phyloP scores from a whole-genome alignment of 2,113 vertebrate genomes.

The Euleptes europaea region DNA sequence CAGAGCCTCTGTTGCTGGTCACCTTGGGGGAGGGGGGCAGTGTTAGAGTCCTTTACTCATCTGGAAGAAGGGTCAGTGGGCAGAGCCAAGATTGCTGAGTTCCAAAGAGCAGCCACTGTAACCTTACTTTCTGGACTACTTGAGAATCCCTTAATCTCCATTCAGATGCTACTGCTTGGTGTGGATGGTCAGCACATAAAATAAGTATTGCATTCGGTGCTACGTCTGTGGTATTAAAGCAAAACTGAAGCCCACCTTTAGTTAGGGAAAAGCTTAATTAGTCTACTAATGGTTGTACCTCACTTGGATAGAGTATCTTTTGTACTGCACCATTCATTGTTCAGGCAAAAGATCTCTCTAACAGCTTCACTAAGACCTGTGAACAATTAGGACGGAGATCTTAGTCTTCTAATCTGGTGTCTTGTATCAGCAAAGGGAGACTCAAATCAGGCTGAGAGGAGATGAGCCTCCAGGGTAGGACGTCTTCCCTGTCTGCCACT shows the following conservation, averaged over 20 bases:
- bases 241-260: neutral
- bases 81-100: too few species aligned
- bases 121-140: too few species aligned
- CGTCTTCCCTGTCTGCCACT: neutral
- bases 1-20: too few species aligned
- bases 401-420: neutral
- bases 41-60: too few species aligned
- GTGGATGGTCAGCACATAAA: neutral
- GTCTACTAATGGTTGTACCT: neutral
- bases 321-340: neutral
- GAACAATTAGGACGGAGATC: neutral
- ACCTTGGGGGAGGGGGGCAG: too few species aligned
- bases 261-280: neutral
- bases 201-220: neutral
- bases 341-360: neutral
- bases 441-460: neutral
- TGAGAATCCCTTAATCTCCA: too few species aligned
- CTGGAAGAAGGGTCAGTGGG: too few species aligned
- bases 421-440: neutral
- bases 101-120: too few species aligned
- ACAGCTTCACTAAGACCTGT: neutral
- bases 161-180: neutral
- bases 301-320: slow-evolving; percentile 6
- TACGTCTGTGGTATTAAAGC: neutral
- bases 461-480: neutral